Evolutionary conservation across 2,888 invertebrate genomes (phyloP), one percentile per base, ranked within the genome.

Genomic region (Oeneis ivallda): DNA sequence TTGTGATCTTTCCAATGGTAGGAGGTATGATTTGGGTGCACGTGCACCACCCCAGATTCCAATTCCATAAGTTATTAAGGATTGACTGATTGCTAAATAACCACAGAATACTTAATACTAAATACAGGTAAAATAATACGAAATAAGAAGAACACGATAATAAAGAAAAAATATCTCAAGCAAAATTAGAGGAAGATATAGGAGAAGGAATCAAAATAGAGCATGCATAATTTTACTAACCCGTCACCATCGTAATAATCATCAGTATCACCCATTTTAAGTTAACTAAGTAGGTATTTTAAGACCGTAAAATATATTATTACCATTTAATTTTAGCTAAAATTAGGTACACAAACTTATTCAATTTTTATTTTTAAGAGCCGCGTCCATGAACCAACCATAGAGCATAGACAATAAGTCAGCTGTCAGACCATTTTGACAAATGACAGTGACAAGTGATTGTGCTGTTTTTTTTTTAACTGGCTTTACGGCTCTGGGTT

Each of bases 171-270:
- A 52, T 26, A 26, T 4, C 26, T 26, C 26, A 41, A 57, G 8
- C 37, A 37, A 37, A 37, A 37, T 37, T 7, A 37, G 37, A 37
- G 37, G 7, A 37, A 37, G 7, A 37, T 6, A 37, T 7, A 7
- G 9, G 37, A 37, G 47, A 65, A 26, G 67, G 64, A 68, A 56
- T 56, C 41, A 71, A 65, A 65, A 37, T 37, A 37, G 63, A 62
- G 52, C 75, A 76, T 75, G 74, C 75, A 72, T 65, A 62, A 70
- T 74, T 76, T 76, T 88, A 90, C 90, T 90, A 87, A 92, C 92
- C 92, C 92, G 77, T 89, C 89, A 87, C 89, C 89, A 75, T 87
- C 88, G 79, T 84, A 86, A 85, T 84, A 88, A 79, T 86, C 89
- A 81, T 88, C 87, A 76, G 76, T 86, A 83, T 91, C 89, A 75